Conservation (phyloP, 1,140 invertebrate genomes). For the Achatina immaculata region DNA sequence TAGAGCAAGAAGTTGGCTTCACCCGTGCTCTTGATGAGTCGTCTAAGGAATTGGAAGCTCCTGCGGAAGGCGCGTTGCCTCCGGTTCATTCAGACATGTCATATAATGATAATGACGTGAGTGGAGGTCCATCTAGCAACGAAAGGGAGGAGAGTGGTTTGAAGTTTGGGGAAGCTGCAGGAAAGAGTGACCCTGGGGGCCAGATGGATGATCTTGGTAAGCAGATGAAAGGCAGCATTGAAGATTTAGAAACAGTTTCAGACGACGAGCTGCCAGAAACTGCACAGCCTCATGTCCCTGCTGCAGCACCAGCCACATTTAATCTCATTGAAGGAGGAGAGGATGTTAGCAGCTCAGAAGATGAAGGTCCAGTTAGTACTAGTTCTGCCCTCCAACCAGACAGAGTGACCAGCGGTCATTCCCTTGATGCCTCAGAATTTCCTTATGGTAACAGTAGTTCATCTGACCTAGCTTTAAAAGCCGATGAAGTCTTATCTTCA, state of each 20-base stretch:
- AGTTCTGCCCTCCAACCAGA: not conserved
- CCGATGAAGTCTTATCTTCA: not conserved
- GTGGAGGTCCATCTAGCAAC: slow-evolving; percentile 5
- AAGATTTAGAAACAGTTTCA: slow-evolving; percentile 36
- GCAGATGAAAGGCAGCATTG: slow-evolving; percentile 6
- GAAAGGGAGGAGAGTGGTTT: slow-evolving; percentile 26
- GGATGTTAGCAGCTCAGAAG: slow-evolving; percentile 17
- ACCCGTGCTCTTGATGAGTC: not conserved
- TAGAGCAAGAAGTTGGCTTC: not conserved
- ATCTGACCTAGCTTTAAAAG: not conserved
- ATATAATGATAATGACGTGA: not conserved
- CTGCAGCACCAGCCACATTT: not conserved
- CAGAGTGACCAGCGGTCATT: no score
- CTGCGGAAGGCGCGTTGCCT: not conserved
- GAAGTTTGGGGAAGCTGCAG: slow-evolving; percentile 24
- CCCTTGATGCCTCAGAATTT: not conserved
- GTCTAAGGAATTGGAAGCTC: not conserved
- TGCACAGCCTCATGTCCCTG: not conserved
- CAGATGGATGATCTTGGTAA: not conserved
- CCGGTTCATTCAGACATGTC: not conserved
- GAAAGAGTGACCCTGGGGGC: slow-evolving; percentile 21
- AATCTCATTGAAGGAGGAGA: slow-evolving; percentile 4
- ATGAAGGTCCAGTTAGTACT: not conserved
- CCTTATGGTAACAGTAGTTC: slow-evolving; percentile 5
- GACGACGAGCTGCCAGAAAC: slow-evolving; percentile 33